These are phyloP conservation scores for Himalopsyche anomala DNA, from an alignment of 2,888 invertebrate genomes.

Conservation along the genomic window DNA sequence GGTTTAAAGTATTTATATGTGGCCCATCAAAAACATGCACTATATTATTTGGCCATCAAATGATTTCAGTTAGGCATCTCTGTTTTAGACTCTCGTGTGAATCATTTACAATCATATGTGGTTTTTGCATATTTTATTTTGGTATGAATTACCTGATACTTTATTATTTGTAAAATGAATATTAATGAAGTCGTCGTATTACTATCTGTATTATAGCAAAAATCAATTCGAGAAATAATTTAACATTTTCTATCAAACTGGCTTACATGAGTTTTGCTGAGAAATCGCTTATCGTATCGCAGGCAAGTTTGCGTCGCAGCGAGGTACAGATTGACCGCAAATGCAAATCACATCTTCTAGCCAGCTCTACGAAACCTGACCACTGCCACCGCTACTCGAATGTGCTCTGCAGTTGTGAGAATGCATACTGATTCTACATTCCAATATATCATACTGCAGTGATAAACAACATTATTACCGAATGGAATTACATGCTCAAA, in stretches of 20 bases:
- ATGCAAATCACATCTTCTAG: conserved; percentile 43
- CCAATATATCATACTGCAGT: conserved; percentile 30
- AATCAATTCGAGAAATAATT: not conserved
- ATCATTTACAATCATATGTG: no score
- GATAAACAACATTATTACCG: not conserved
- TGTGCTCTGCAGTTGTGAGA: conserved; percentile 21
- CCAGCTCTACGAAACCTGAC: conserved; percentile 9
- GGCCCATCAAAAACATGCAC: no score
- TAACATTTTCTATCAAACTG: conserved; percentile 11
- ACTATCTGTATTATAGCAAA: no score
- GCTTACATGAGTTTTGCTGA: conserved; percentile 46
- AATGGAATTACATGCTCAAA: no score
- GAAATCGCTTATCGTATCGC: conserved; percentile 28
- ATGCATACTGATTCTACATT: conserved; percentile 36
- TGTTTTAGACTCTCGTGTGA: no score
- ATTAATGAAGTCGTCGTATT: no score
- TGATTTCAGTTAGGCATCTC: no score
- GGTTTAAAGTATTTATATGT: no score
- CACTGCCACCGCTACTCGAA: conserved; percentile 28
- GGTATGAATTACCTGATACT: no score
- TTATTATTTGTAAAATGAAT: no score
- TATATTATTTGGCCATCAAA: no score
- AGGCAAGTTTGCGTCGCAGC: not conserved
- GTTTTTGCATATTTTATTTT: no score
- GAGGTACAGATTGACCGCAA: conserved; percentile 32